Evolutionary conservation across 2,888 invertebrate species (phyloP), one percentile per base, ranked within the genome.

Genomic region (Oegoconia quadripuncta): DNA sequence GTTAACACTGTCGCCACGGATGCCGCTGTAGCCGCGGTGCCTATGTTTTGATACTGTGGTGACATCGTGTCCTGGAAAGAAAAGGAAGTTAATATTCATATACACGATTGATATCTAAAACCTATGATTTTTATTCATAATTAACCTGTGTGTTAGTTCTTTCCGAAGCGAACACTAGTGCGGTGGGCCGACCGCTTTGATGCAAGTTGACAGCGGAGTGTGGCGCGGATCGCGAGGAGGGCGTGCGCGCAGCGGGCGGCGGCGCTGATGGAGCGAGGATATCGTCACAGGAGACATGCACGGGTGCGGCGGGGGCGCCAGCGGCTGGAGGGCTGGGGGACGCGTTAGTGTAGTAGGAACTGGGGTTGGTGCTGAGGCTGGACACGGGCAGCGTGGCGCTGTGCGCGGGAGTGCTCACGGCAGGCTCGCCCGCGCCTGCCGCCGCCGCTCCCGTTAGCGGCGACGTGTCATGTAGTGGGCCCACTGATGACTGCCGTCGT

Each of bases 281-380:
- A 55, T 87, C 86, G 54, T 87, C 86, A 52, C 84, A 86, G 41
- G 87, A 86, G 29, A 78, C 73, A 62, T 87, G 84, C 49, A 77
- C 81, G 41, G 74, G 75, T 25, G 73, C 74, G 14, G 34, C 20
- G 18, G 34, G n/a, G 33, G 81, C 64, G 34, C 60, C 53, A 33
- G 68, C 73, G 17, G 73, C 75, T 3, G 90, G 90, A 23, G 91
- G 90, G 58, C 89, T 89, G 37, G 90, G 90, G 46, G 90, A 82
- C 31, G 87, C 90, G 70, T 90, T 90, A 25, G 90, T 90, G 63
- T 90, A 90, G 72, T 90, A 90, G 52, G 90, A 90, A 66, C 84
- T 84, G 22, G 80, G 80, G 61, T 87, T 88, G 22, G 83, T 86
- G 60, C 88, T 83, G 50, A 84, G 78, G 51, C 84, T 82, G 54